These are phyloP conservation scores for Rana temporaria DNA, from an alignment of 2,113 vertebrate species.

Conservation along the genomic window DNA sequence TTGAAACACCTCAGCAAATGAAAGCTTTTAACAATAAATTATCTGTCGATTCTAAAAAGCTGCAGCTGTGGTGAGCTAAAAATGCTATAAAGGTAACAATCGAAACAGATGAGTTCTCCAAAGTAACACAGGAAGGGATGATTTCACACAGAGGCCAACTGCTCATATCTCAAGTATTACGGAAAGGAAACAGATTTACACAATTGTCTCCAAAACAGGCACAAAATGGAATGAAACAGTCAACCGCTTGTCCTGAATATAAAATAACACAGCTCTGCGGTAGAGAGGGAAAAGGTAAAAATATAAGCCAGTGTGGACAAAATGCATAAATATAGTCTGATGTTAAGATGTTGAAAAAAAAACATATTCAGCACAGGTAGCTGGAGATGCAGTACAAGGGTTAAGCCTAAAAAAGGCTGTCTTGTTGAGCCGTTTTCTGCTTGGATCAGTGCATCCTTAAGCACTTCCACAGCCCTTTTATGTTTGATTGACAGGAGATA, in stretches of 20 bases:
- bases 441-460: slow-evolving; percentile 25
- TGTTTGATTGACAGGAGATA: slow-evolving; percentile 41
- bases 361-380: neutral
- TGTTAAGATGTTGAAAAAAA: too few species aligned
- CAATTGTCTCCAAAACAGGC: neutral
- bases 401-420: slow-evolving; percentile 25
- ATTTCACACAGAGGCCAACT: too few species aligned
- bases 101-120: too few species aligned
- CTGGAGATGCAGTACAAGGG: slow-evolving; percentile 9
- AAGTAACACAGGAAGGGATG: too few species aligned
- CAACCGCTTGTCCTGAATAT: neutral
- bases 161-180: too few species aligned
- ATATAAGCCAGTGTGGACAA: neutral
- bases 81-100: too few species aligned
- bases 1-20: too few species aligned
- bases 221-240: neutral
- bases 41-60: too few species aligned
- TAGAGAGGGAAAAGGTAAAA: neutral
- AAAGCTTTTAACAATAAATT: too few species aligned
- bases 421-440: neutral
- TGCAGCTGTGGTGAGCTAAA: too few species aligned
- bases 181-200: neutral
- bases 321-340: neutral
- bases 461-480: neutral
- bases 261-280: neutral